Evolutionary conservation across 1,140 invertebrate genomes (phyloP), one percentile per base, ranked within the genome.

Genomic region (Piezodorus guildinii): DNA sequence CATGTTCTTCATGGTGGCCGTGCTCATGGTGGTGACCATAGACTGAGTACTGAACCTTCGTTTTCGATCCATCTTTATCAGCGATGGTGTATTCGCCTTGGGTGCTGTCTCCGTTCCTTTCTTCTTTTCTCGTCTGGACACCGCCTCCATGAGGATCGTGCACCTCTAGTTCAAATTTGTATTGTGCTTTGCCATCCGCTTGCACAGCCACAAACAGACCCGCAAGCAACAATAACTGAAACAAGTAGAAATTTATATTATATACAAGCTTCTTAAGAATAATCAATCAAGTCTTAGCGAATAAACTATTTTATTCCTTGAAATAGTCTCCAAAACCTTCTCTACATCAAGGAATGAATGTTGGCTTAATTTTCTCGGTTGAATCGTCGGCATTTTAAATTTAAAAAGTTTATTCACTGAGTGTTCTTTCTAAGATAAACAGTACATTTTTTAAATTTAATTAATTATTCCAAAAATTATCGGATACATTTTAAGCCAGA

Each of bases 61-160:
- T 56, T 25, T 56, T 56, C 4, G 52, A 56, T 9, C 52, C 52
- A 15, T 56, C 52, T 25, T 56, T 56, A 15, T 56, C 52, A 25
- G 9, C 21, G 6, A 56, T 19, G 15, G 17, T 56, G 23, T 56
- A 56, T 25, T 56, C 52, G 1, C 52, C 23, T 6, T 56, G 52
- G 2, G 52, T 23, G 17, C 14, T 56, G 17, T 56, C 52, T 10
- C 52, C 52, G 17, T 56, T 19, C 21, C 52, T 25, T 25, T 56
- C 52, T 56, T 56, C 52, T 56, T 56, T 56, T 8, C 52, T 21
- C 4, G 52, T 56, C 23, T 56, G 52, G 52, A 56, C 52, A 5
- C 52, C 52, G 5, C 52, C 52, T 16, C 19, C 23, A 25, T 56
- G 52, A 10, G 52, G 52, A 25, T 56, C 52, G 23, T 56, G 52